Evolutionary conservation across 2,113 vertebrate genomes (phyloP), one percentile per base, ranked within the genome.

Genomic region (Tauraco erythrolophus): DNA sequence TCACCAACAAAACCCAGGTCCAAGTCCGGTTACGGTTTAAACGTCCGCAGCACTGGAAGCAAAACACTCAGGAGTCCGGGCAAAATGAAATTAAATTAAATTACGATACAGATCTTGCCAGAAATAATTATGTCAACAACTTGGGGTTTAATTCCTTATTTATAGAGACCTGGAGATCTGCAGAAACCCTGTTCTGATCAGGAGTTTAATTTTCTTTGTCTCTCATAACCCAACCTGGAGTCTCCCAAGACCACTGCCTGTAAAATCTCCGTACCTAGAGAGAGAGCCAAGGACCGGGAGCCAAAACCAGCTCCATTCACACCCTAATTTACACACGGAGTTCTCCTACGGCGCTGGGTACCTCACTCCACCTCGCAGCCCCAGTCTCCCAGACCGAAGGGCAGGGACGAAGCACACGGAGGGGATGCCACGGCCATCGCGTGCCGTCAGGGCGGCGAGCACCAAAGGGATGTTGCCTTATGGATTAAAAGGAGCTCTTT

Each of bases 281-380:
- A 30, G 1, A 31, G 11, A 85, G n/a, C 35, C 75, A 76, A 74
- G 76, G n/a, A 7, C 46, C 33, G 21, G 19, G 45, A 90, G 64
- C 50, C 15, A 76, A 51, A 92, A 24, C 3, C 2, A 9, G 46
- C 39, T 56, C 6, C 1, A 21, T 56, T 56, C 62, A 81, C 22
- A 58, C 33, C 23, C 51, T 24, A 23, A 10, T 14, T 66, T 2
- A 8, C 2, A 27, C 27, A 15, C 58, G 1, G 0, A 60, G 71
- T 12, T 51, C 19, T 65, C 7, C 7, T 1, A 0, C 0, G 17
- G 48, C 0, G 3, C 46, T 14, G 37, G 39, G 14, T 11, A 4
- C 43, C 30, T 24, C 75, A 7, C 13, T 31, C 5, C 3, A 14
- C 37, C 41, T 12, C n/a, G 1, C 54, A 65, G 72, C 31, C 76